A percentile compares a stretch with the other conserved stretches of the same genome.
These are phyloP conservation scores for Graphium colonna DNA, from an alignment of 2,888 invertebrate genomes.

Conservation along the genomic window DNA sequence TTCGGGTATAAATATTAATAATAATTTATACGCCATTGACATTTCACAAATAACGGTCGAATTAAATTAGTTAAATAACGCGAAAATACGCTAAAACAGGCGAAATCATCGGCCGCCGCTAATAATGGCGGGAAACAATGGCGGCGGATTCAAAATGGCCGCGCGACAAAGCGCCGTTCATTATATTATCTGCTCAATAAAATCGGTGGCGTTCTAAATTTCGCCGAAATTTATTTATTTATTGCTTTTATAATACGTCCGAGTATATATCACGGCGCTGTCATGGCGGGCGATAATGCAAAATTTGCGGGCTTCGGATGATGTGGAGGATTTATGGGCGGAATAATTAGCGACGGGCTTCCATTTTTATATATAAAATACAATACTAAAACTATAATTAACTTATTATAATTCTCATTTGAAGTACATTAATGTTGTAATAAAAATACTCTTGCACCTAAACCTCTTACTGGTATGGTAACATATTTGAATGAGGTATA, in stretches of 20 bases:
- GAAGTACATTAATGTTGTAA: too few relatives aligned
- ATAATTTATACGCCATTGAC: constrained; percentile 4
- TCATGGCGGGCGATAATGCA: constrained; percentile 77
- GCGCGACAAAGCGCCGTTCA: constrained; percentile 42
- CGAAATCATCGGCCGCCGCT: constrained; percentile 20
- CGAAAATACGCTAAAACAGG: constrained; percentile 21
- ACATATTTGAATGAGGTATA: too few relatives aligned
- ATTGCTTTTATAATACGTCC: constrained; percentile 78
- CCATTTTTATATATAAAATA: too few relatives aligned
- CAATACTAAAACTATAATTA: too few relatives aligned
- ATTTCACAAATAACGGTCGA: constrained; percentile 8
- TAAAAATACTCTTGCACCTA: too few relatives aligned
- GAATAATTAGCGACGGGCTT: constrained; percentile 2
- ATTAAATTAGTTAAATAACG: constrained; percentile 24
- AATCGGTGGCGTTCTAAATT: constrained; percentile 72
- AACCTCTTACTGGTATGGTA: too few relatives aligned
- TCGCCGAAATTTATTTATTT: constrained; percentile 74
- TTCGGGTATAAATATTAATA: constrained; percentile 5
- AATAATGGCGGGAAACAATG: constrained; percentile 21
- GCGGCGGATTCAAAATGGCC: constrained; percentile 43
- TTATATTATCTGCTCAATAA: constrained; percentile 66
- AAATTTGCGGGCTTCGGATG: constrained; percentile 55
- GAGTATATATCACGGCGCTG: constrained; percentile 75
- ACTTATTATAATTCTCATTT: too few relatives aligned
- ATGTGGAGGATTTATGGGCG: constrained; percentile 40